Evolutionary conservation across 2,797 vertebrate genomes (phyloP), one percentile per base, ranked within the genome.

Genomic region (Rhinophrynus dorsalis): DNA sequence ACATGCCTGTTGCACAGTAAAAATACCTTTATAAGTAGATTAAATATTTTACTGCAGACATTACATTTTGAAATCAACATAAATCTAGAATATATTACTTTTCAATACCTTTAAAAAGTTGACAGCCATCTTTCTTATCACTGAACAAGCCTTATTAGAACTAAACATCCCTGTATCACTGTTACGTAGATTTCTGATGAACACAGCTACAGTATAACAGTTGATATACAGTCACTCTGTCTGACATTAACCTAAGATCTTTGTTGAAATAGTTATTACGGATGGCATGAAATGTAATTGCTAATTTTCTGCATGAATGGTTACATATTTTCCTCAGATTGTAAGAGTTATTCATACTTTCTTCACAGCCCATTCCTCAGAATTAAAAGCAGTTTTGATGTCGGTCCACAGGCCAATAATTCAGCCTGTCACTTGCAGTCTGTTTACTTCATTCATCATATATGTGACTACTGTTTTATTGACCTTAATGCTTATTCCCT

Each of bases 231-330:
- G 92, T 93, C 90, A 91, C 89, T 89, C 58, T 71, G 88, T 88
- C 89, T 88, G 88, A 93, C 88, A 86, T 94, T 94, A 93, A 93
- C 91, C 90, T 90, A 88, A 91, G 92, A 92, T 94, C 92, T 95
- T 92, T 92, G 88, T 91, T 95, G 92, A 94, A 97, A 94, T 91
- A 93, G 92, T 95, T 95, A 97, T 96, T 96, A 96, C 94, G 89
- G 93, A 95, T 94, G 93, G 93, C 95, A 96, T 77, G 11, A 89
- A 91, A 91, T 88, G 93, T 95, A 96, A 98, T 96, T 95, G 93
- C 90, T 97, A 94, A 97, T 97, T 97, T 97, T 96, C 94, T 93
- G 90, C 93, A 89, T 88, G 88, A 88, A 84, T 86, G 82, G 85
- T 80, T 94, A 92, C 93, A 95, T 95, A 96, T 96, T 96, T 94